Conservation (phyloP, 92 coral and sea anemone species). For the Blastomussa wellsi region DNA sequence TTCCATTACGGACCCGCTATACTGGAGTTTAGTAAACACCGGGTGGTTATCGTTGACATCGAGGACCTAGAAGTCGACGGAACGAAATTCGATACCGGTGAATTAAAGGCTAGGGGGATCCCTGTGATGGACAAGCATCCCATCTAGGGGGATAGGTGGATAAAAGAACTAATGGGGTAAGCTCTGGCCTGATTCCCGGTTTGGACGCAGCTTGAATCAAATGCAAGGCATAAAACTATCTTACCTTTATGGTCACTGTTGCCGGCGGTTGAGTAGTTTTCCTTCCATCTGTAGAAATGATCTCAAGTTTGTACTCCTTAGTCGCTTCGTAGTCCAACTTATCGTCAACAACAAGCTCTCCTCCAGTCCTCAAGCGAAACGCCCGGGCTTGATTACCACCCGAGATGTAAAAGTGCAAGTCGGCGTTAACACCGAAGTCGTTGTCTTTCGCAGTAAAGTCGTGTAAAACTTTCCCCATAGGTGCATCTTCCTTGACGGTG, state of each 20-base stretch:
- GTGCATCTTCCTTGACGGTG: slow-evolving; percentile 68
- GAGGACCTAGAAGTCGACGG: slow-evolving; percentile 53
- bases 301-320: slow-evolving; percentile 54
- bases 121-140: no score
- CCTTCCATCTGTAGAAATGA: slow-evolving; percentile 65
- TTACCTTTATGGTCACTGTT: slow-evolving; percentile 64
- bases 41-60: slow-evolving; percentile 90
- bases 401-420: slow-evolving; percentile 63
- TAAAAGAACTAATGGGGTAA: not conserved
- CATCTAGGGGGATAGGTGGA: no score
- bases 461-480: slow-evolving; percentile 28
- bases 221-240: not conserved
- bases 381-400: slow-evolving; percentile 69
- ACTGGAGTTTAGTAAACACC: slow-evolving; percentile 62
- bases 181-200: no score
- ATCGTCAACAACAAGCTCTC: slow-evolving; percentile 45
- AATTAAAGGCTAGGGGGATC: no score
- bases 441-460: slow-evolving; percentile 57
- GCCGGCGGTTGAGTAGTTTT: slow-evolving; percentile 36
- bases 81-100: not conserved
- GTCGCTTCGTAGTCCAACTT: slow-evolving; percentile 68
- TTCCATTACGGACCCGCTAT: slow-evolving; percentile 66
- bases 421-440: slow-evolving; percentile 65
- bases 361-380: slow-evolving; percentile 64
- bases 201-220: no score